Conservation (phyloP, 1,140 invertebrate species). For the Orchestia grillus region DNA sequence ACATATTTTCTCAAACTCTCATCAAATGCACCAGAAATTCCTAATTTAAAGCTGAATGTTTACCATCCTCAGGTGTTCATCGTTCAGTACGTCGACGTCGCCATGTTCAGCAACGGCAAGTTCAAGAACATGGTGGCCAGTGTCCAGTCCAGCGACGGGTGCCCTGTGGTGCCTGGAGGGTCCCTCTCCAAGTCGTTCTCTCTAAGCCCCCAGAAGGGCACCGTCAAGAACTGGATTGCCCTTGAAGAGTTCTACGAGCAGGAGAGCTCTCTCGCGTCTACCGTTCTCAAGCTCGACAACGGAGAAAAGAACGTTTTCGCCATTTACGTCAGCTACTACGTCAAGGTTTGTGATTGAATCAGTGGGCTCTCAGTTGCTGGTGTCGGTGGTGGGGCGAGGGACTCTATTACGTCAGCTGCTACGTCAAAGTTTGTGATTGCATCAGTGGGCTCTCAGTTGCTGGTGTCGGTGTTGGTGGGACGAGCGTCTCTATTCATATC, state of each 20-base stretch:
- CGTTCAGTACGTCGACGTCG: constrained; percentile 96
- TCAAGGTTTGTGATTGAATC: constrained; percentile 80
- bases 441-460: no score
- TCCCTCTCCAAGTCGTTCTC: constrained; percentile 77
- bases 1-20: background rate
- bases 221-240: constrained; percentile 86
- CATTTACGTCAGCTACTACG: constrained; percentile 90
- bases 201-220: constrained; percentile 80
- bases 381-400: no score
- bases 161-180: constrained; percentile 77
- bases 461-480: no score
- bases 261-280: constrained; percentile 79
- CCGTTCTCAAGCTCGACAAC: constrained; percentile 75
- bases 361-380: no score
- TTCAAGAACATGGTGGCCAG: constrained; percentile 94
- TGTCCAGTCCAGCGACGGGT: constrained; percentile 83
- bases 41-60: background rate
- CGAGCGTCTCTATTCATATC: no score
- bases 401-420: constrained; percentile 90
- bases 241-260: constrained; percentile 83
- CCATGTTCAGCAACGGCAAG: constrained; percentile 98
- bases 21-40: background rate
- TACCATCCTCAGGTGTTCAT: constrained; percentile 76
- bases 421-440: constrained; percentile 81
- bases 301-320: constrained; percentile 75